Conservation (phyloP, 2,888 invertebrate species). For the Nemapogon koenigi region DNA sequence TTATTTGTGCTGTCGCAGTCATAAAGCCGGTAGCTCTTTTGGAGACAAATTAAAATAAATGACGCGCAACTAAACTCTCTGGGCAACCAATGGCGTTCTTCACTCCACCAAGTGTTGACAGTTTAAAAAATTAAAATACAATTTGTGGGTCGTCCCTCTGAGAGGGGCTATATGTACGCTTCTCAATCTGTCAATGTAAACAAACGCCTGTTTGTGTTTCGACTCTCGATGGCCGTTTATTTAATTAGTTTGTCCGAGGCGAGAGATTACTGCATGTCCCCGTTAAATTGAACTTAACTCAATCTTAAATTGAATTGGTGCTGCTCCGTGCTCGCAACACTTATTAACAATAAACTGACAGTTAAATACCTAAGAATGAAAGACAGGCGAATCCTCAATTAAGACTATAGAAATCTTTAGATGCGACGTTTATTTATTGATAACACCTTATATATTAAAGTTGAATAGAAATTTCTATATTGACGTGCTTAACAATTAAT, state of each 20-base stretch:
- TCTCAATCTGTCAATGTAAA: slow-evolving; percentile 11
- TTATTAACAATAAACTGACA: too few relatives aligned
- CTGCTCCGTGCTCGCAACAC: too few relatives aligned
- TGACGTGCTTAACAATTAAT: too few relatives aligned
- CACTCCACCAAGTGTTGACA: slow-evolving; percentile 9
- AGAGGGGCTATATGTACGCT: slow-evolving; percentile 3
- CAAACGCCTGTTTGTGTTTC: slow-evolving; percentile 10
- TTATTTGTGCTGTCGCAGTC: slow-evolving; percentile 2
- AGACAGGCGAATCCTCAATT: too few relatives aligned
- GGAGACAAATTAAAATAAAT: slow-evolving; percentile 11
- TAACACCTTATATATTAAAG: too few relatives aligned
- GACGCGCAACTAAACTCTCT: slow-evolving; percentile 9
- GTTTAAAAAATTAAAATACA: slow-evolving; percentile 12
- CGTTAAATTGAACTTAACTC: slow-evolving; percentile 5
- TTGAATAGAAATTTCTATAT: too few relatives aligned
- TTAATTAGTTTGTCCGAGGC: slow-evolving; percentile 20
- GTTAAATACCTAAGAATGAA: too few relatives aligned
- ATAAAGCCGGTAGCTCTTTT: slow-evolving; percentile 2
- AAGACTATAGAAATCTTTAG: too few relatives aligned
- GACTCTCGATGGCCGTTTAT: slow-evolving; percentile 14
- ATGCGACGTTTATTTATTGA: too few relatives aligned
- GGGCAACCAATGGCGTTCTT: slow-evolving; percentile 5
- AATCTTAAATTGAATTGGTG: neutral
- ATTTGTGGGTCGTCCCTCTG: slow-evolving; percentile 8
- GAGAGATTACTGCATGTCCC: slow-evolving; percentile 14